Percentiles rank a stretch among this genome's conserved stretches.
Conservation (phyloP, 2,888 invertebrate genomes). For the Bombylius discolor region DNA sequence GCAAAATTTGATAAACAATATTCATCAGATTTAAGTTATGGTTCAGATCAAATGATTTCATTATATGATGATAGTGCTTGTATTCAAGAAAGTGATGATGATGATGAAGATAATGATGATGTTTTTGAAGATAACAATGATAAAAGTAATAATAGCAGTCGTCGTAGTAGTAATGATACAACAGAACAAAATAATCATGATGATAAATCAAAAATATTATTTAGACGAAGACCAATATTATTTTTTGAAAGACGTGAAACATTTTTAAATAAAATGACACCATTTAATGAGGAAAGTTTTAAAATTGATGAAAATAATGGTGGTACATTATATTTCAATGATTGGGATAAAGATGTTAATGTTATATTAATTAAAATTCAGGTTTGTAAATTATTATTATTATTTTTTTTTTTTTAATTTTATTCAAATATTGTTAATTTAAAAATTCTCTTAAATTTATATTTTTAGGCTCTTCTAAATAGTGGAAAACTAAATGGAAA, state of each 20-base stretch:
- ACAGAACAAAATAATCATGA: not conserved
- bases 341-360: conserved; percentile 9
- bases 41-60: not conserved
- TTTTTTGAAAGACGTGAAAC: conserved; percentile 10
- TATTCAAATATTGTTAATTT: not conserved
- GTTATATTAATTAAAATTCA: conserved; percentile 11
- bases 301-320: conserved; percentile 2
- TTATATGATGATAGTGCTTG: not conserved
- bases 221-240: conserved; percentile 6
- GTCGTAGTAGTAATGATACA: no score
- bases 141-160: not conserved
- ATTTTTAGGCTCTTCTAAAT: conserved; percentile 45
- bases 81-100: not conserved
- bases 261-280: conserved; percentile 11
- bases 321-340: conserved; percentile 6
- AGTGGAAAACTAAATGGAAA: conserved; percentile 42
- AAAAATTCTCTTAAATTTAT: conserved; percentile 10
- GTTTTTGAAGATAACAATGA: not conserved
- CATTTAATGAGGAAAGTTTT: conserved; percentile 3
- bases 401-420: not conserved
- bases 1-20: conserved; percentile 1
- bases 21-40: not conserved
- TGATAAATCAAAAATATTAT: not conserved
- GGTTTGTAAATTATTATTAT: not conserved
- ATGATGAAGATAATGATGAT: not conserved